Conservation (phyloP, 1,140 invertebrate species). For the Phthorimaea operculella region DNA sequence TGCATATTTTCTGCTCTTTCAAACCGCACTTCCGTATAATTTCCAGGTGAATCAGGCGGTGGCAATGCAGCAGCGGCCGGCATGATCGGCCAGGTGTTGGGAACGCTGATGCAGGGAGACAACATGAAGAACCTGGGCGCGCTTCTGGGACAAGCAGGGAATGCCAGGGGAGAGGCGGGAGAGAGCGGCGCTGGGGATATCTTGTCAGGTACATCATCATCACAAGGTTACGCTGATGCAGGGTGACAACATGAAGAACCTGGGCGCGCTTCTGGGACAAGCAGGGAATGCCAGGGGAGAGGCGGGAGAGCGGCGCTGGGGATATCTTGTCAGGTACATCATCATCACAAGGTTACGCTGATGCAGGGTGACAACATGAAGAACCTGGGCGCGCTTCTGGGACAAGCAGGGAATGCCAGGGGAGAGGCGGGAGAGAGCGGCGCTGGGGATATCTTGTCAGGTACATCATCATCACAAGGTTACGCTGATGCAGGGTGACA, state of each 20-base stretch:
- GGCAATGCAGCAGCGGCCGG: background rate
- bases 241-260: conserved; percentile 62
- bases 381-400: conserved; percentile 47
- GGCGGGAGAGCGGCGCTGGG: conserved; percentile 21
- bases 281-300: background rate
- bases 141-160: conserved; percentile 34
- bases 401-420: conserved; percentile 19
- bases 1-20: too few species aligned
- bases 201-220: conserved; percentile 53
- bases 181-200: conserved; percentile 41
- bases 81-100: conserved; percentile 27
- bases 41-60: too few species aligned
- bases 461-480: too few species aligned
- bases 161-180: background rate
- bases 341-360: too few species aligned
- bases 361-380: conserved; percentile 69
- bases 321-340: conserved; percentile 56
- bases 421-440: conserved; percentile 13
- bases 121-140: conserved; percentile 55
- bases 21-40: too few species aligned
- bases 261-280: conserved; percentile 48
- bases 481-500: conserved; percentile 70
- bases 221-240: conserved; percentile 71
- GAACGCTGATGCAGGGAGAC: conserved; percentile 70
- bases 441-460: conserved; percentile 53